A percentile compares a stretch with the other conserved stretches of the same genome.
Conservation (phyloP, 1,140 invertebrate species). For the Odontomachus brunneus region DNA sequence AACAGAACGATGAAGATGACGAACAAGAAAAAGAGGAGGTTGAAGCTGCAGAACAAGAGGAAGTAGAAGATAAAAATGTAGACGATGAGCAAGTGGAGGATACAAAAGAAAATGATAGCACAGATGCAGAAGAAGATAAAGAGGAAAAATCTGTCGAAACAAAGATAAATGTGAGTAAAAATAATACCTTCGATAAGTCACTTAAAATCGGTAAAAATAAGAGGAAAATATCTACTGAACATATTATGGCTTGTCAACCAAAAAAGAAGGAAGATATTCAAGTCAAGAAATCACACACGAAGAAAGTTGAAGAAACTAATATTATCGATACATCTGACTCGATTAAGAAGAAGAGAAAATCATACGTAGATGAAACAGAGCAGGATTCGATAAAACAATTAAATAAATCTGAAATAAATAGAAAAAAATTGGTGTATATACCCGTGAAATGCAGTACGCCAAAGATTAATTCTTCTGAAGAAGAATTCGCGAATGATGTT, state of each 20-base stretch:
- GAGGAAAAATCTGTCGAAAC: background rate
- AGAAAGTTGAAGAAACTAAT: constrained; percentile 9
- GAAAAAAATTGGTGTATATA: background rate
- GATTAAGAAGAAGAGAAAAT: background rate
- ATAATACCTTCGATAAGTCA: background rate
- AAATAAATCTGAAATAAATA: constrained; percentile 15
- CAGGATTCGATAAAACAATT: background rate
- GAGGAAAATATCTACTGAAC: background rate
- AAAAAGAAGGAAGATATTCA: background rate
- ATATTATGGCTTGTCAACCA: background rate
- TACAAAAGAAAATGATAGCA: constrained; percentile 24
- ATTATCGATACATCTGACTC: background rate
- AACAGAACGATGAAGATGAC: background rate
- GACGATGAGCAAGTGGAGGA: constrained; percentile 41
- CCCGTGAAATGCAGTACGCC: constrained; percentile 69
- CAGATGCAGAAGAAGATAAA: constrained; percentile 25
- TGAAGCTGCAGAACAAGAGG: background rate
- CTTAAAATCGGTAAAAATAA: background rate
- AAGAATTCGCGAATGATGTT: background rate
- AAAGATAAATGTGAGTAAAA: background rate
- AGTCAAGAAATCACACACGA: background rate
- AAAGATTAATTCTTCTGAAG: constrained; percentile 36
- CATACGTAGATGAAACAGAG: background rate
- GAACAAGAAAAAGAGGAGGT: constrained; percentile 10
- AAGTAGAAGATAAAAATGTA: constrained; percentile 33